These are phyloP conservation scores for Hydrotaea diabolus DNA, from an alignment of 2,888 invertebrate genomes.

Conservation along the genomic window DNA sequence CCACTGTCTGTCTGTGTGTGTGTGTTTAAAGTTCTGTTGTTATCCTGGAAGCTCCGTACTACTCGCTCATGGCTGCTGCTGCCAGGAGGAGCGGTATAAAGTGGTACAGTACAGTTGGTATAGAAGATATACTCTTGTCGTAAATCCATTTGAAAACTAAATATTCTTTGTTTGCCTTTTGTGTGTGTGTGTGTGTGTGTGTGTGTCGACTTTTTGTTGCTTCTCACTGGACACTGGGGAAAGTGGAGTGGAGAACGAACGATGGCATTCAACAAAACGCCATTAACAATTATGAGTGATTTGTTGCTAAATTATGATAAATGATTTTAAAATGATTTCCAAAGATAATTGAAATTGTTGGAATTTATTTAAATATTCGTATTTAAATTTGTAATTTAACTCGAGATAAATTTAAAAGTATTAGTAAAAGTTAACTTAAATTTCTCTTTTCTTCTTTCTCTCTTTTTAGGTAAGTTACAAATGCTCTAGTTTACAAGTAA, in stretches of 20 bases:
- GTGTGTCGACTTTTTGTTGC: background rate
- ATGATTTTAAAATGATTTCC: slow-evolving; percentile 13
- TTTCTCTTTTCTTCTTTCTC: background rate
- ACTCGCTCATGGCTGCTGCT: slow-evolving; percentile 10
- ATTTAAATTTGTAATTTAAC: slow-evolving; percentile 2
- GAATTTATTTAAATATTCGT: background rate
- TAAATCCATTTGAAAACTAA: slow-evolving; percentile 36
- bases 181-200: background rate
- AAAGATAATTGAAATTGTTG: slow-evolving; percentile 24
- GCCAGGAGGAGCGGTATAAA: background rate
- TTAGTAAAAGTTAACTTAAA: background rate
- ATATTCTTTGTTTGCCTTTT: slow-evolving; percentile 32
- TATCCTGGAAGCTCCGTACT: background rate
- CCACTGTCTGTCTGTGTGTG: background rate
- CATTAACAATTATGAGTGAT: slow-evolving; percentile 40
- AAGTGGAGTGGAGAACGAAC: background rate
- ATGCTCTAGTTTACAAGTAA: background rate
- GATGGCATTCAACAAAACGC: slow-evolving; percentile 23
- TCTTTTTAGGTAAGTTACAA: slow-evolving; percentile 26
- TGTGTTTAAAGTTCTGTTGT: slow-evolving; percentile 1
- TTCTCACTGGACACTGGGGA: background rate
- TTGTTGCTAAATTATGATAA: slow-evolving; percentile 39
- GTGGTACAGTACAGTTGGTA: slow-evolving; percentile 23
- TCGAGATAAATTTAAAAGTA: background rate
- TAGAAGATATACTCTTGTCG: slow-evolving; percentile 14